phyloP scores from a whole-genome alignment of 2,797 vertebrate genomes.

The Chaetophractus vellerosus region DNA sequence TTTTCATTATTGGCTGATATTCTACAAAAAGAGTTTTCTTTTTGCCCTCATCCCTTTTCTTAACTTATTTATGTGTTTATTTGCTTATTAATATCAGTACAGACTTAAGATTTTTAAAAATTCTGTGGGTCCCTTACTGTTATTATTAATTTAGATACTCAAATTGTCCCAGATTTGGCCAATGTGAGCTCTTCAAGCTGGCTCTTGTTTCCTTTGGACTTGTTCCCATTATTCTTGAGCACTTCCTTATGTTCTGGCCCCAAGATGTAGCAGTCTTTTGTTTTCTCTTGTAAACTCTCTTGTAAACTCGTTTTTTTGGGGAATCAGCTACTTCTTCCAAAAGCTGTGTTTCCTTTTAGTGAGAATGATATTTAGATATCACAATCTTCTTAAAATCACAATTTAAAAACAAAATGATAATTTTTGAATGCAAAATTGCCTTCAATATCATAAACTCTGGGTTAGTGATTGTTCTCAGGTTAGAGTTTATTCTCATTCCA shows the following conservation, averaged over 20 bases:
- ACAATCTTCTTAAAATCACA: not conserved
- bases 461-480: not conserved
- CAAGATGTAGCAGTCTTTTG: not conserved
- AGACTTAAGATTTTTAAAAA: not conserved
- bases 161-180: not conserved
- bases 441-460: not conserved
- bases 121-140: not conserved
- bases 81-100: not conserved
- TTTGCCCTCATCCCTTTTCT: not conserved
- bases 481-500: slow-evolving; percentile 11
- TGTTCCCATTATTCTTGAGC: not conserved
- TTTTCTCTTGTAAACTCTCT: not conserved
- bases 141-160: not conserved
- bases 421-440: slow-evolving; percentile 23
- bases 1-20: not conserved
- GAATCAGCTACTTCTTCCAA: not conserved
- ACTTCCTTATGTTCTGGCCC: slow-evolving; percentile 41
- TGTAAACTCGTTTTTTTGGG: not conserved
- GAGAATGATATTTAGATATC: not conserved
- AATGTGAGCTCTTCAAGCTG: not conserved
- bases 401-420: slow-evolving; percentile 56
- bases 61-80: not conserved
- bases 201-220: not conserved
- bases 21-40: not conserved
- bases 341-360: not conserved